phyloP scores from a whole-genome alignment of 1,140 invertebrate species.

The Brachystomella parvula region DNA sequence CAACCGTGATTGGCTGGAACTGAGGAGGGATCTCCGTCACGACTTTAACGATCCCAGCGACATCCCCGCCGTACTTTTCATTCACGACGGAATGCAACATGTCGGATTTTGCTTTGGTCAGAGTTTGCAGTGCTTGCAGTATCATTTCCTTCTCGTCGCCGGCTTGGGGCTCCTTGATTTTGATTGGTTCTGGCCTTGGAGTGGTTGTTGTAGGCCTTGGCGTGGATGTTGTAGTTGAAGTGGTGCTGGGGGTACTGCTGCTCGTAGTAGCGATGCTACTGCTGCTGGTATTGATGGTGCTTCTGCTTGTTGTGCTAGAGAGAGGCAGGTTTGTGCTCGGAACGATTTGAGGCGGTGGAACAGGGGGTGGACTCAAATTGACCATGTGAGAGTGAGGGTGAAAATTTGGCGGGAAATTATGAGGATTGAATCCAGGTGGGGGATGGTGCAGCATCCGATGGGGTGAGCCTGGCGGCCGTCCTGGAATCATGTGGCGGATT shows the following conservation, averaged over 20 bases:
- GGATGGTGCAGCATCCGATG: not conserved
- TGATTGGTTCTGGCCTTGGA: not conserved
- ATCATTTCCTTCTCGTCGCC: slow-evolving; percentile 27
- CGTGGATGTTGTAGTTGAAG: not conserved
- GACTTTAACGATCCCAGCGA: slow-evolving; percentile 17
- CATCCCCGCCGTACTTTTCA: slow-evolving; percentile 26
- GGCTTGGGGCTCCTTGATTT: not conserved
- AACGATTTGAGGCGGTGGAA: not conserved
- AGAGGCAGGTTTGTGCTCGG: not conserved
- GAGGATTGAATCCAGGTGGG: too few species aligned
- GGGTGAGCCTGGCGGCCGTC: not conserved
- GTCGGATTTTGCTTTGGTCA: slow-evolving; percentile 30
- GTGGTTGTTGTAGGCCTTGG: not conserved
- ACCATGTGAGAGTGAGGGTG: not conserved
- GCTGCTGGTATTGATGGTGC: not conserved
- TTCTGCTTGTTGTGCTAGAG: not conserved
- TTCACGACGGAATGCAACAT: slow-evolving; percentile 28
- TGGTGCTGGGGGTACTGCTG: not conserved
- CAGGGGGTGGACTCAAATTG: slow-evolving; percentile 2
- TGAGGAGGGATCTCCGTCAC: slow-evolving; percentile 2
- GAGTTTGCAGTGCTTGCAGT: slow-evolving; percentile 29
- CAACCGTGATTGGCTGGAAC: not conserved
- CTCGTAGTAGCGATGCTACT: slow-evolving; percentile 1
- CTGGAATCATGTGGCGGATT: slow-evolving; percentile 8
- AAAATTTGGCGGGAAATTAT: too few species aligned